Evolutionary conservation across 2,888 invertebrate species (phyloP).

Genomic region (Tetragnatha montana): DNA sequence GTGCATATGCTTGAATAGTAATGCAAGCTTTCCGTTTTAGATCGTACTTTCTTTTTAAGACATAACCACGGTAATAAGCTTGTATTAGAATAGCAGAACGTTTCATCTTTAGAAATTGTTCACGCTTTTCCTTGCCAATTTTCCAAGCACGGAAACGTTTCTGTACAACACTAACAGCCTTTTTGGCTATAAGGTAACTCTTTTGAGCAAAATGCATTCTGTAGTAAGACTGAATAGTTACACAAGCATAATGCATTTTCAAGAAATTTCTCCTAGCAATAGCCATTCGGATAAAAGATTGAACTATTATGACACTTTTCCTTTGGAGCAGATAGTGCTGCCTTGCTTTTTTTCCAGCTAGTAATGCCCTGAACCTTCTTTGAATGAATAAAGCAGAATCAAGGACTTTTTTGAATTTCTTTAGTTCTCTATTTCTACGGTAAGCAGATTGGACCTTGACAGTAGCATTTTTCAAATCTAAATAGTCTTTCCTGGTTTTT

Average conservation of each 20-base stretch:
- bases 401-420: not conserved
- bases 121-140: not conserved
- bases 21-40: not conserved
- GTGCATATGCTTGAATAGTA: constrained; percentile 8
- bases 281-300: constrained; percentile 11
- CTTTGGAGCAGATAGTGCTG: not conserved
- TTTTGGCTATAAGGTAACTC: not conserved
- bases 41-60: not conserved
- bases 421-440: not conserved
- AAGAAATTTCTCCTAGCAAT: not conserved
- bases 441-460: constrained; percentile 20
- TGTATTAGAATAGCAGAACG: constrained; percentile 34
- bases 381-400: not conserved
- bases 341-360: not conserved
- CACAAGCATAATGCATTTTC: not conserved
- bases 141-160: constrained; percentile 14
- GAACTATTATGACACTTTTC: constrained; percentile 14
- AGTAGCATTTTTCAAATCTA: not conserved
- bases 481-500: not conserved
- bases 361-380: not conserved
- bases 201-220: constrained; percentile 14
- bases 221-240: constrained; percentile 20
- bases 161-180: constrained; percentile 21
- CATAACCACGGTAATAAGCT: not conserved
- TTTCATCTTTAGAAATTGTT: constrained; percentile 22